These are phyloP conservation scores for Bombus impatiens DNA, from an alignment of 1,140 invertebrate genomes.

Conservation along the genomic window DNA sequence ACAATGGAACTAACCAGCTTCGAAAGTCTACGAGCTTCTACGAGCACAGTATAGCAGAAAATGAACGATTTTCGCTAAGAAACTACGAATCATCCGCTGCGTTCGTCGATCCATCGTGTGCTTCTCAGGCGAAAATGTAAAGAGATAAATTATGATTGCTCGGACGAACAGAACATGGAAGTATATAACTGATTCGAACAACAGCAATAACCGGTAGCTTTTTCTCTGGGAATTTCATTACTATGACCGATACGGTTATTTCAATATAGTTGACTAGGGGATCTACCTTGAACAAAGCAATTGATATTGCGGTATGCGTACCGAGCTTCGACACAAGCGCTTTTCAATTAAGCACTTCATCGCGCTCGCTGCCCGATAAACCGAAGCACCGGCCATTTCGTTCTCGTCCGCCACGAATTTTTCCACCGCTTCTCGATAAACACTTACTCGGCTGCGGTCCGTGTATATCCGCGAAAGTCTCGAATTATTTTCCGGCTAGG, in stretches of 20 bases:
- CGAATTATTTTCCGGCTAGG: neutral
- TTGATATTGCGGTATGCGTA: constrained; percentile 42
- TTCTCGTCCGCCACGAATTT: constrained; percentile 27
- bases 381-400: neutral
- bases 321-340: constrained; percentile 23
- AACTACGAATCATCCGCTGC: too few relatives aligned
- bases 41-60: too few relatives aligned
- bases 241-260: neutral
- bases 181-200: neutral
- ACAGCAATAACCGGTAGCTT: neutral
- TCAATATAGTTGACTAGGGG: neutral
- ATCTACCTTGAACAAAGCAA: constrained; percentile 4
- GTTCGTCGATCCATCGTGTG: neutral
- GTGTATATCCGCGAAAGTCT: too few relatives aligned
- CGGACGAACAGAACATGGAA: neutral
- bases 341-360: constrained; percentile 46
- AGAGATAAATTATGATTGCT: neutral
- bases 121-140: neutral
- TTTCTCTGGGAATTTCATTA: constrained; percentile 10
- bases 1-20: too few relatives aligned
- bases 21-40: too few relatives aligned
- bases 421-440: neutral
- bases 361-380: constrained; percentile 23
- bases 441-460: neutral
- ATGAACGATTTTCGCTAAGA: too few relatives aligned